Conservation (phyloP, 2,888 invertebrate genomes). For the Apoda limacodes region DNA sequence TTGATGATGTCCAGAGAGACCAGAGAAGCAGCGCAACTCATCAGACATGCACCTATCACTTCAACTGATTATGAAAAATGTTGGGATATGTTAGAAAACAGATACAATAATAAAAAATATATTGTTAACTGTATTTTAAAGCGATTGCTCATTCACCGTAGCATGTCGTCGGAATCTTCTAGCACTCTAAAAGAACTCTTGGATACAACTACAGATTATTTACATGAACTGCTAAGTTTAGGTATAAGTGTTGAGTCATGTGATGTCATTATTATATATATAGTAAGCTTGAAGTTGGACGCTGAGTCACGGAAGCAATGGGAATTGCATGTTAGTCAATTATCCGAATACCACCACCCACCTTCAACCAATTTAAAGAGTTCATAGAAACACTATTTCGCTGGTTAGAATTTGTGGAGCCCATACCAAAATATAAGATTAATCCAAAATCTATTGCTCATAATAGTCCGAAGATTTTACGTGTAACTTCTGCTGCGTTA, state of each 20-base stretch:
- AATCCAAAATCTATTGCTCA: too few species aligned
- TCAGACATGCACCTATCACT: slow-evolving; percentile 17
- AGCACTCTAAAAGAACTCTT: slow-evolving; percentile 11
- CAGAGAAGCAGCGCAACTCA: slow-evolving; percentile 19
- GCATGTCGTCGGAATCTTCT: slow-evolving; percentile 10
- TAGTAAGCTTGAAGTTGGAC: slow-evolving; percentile 14
- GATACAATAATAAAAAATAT: slow-evolving; percentile 20
- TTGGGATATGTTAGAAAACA: slow-evolving; percentile 15
- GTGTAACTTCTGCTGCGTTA: too few species aligned
- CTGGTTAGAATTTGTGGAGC: slow-evolving; percentile 8
- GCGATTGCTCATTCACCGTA: slow-evolving; percentile 11
- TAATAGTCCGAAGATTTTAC: too few species aligned
- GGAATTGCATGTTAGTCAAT: slow-evolving; percentile 6
- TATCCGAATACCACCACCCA: slow-evolving; percentile 6
- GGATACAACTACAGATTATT: slow-evolving; percentile 13
- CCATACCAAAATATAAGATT: too few species aligned
- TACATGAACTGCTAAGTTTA: slow-evolving; percentile 13
- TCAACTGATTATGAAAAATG: slow-evolving; percentile 15
- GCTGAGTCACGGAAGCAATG: slow-evolving; percentile 11
- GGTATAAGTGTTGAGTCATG: slow-evolving; percentile 12
- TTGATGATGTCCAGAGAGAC: slow-evolving; percentile 17
- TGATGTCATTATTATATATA: slow-evolving; percentile 13
- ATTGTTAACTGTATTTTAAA: slow-evolving; percentile 14
- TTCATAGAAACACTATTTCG: slow-evolving; percentile 11
- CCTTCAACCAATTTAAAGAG: slow-evolving; percentile 5